Conservation (phyloP, 2,888 invertebrate species). For the Autographa pulchrina region DNA sequence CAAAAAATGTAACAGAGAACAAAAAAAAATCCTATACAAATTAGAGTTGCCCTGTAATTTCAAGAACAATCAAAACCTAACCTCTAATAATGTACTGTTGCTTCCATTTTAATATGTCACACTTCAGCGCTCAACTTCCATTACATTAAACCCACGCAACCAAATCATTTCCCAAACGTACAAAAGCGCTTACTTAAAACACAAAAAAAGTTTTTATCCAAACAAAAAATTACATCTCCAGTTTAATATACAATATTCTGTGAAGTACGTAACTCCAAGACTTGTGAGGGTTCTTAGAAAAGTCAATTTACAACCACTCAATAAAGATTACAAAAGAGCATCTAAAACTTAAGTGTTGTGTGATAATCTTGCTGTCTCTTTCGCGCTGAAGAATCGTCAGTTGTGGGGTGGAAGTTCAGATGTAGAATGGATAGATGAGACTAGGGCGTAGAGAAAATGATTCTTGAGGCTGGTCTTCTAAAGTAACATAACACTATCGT, state of each 20-base stretch:
- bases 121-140: constrained; percentile 18
- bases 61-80: background rate
- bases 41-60: background rate
- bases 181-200: constrained; percentile 41
- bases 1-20: too few relatives aligned
- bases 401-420: constrained; percentile 51
- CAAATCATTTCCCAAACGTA: constrained; percentile 50
- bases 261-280: constrained; percentile 47
- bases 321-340: constrained; percentile 73
- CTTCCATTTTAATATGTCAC: constrained; percentile 20
- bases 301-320: constrained; percentile 76
- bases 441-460: background rate
- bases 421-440: constrained; percentile 54
- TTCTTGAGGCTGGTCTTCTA: too few relatives aligned
- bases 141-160: constrained; percentile 31
- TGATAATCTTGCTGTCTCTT: constrained; percentile 68
- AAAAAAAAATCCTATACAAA: background rate
- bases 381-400: constrained; percentile 64
- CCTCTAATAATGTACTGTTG: background rate
- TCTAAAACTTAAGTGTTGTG: constrained; percentile 73
- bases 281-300: constrained; percentile 57
- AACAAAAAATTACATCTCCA: constrained; percentile 51
- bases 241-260: constrained; percentile 47
- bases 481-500: too few relatives aligned
- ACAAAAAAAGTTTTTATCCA: constrained; percentile 24